phyloP scores from a whole-genome alignment of 2,113 vertebrate species.

The Lagenorhynchus albirostris region DNA sequence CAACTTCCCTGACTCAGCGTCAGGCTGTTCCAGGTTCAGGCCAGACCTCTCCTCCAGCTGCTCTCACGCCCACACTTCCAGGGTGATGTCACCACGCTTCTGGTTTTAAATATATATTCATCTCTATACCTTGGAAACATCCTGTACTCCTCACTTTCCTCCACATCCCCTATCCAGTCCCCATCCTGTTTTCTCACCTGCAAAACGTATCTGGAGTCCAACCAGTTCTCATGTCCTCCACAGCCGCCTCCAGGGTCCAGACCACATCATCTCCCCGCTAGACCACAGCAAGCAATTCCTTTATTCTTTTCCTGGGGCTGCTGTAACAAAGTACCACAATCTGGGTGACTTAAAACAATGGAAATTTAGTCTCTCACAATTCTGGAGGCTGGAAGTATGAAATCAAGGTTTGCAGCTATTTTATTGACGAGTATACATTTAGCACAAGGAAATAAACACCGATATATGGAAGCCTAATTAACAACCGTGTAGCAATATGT shows the following conservation, averaged over 20 bases:
- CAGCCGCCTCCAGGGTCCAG: not conserved
- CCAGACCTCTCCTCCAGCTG: not conserved
- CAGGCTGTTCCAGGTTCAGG: not conserved
- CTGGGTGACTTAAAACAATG: not conserved
- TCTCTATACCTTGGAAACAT: not conserved
- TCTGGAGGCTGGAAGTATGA: not conserved
- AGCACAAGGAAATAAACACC: constrained; percentile 89
- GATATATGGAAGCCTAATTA: constrained; percentile 84
- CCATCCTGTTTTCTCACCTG: not conserved
- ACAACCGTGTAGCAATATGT: constrained; percentile 91
- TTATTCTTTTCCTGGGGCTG: not conserved
- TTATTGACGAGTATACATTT: constrained; percentile 93
- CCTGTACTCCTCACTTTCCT: not conserved
- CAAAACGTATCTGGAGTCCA: not conserved
- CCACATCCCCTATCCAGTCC: too few species aligned
- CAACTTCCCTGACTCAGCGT: not conserved
- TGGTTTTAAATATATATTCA: not conserved
- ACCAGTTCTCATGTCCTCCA: not conserved
- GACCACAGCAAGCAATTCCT: not conserved
- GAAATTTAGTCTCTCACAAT: not conserved
- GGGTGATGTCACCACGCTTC: not conserved
- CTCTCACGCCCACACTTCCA: not conserved
- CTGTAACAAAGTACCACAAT: not conserved
- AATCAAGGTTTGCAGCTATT: constrained; percentile 81
- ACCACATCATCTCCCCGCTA: too few species aligned